phyloP scores from a whole-genome alignment of 2,888 invertebrate genomes.

The Candidula unifasciata region DNA sequence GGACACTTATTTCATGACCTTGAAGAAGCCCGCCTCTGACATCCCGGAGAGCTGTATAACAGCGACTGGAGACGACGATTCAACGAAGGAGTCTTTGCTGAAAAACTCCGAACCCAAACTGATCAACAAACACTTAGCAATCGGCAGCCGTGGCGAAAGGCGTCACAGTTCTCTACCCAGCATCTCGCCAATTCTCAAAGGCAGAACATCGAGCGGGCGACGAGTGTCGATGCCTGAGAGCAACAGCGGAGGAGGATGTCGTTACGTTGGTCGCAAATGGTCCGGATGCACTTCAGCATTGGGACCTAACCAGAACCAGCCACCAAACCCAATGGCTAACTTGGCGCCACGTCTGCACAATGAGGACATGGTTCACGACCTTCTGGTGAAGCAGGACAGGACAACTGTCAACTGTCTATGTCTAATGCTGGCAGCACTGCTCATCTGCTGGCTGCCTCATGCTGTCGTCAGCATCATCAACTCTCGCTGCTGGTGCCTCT shows the following conservation, averaged over 20 bases:
- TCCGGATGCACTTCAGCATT: conserved; percentile 47
- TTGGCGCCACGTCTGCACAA: conserved; percentile 42
- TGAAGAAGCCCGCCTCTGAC: conserved; percentile 44
- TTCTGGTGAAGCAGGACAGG: conserved; percentile 68
- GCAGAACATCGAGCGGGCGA: conserved; percentile 46
- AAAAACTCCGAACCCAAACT: conserved; percentile 36
- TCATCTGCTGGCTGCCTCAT: conserved; percentile 69
- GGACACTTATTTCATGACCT: conserved; percentile 63
- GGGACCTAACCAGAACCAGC: conserved; percentile 22
- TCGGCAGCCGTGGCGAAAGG: conserved; percentile 36
- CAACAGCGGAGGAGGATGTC: conserved; percentile 41
- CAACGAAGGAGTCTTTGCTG: conserved; percentile 35
- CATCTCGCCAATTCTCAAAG: conserved; percentile 45
- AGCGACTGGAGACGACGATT: conserved; percentile 14
- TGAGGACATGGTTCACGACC: conserved; percentile 68
- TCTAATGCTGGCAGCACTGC: conserved; percentile 65
- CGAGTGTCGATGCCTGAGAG: conserved; percentile 49
- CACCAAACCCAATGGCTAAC: conserved; percentile 40
- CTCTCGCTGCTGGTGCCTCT: conserved; percentile 59
- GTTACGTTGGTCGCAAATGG: conserved; percentile 56
- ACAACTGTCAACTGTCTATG: conserved; percentile 66
- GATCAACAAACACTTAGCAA: conserved; percentile 46
- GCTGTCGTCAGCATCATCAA: conserved; percentile 61
- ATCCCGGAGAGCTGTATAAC: conserved; percentile 40
- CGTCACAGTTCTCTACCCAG: conserved; percentile 46